Base-by-base conservation (phyloP, 2,797 vertebrate genomes). In the Pempheris klunzingeri region DNA sequence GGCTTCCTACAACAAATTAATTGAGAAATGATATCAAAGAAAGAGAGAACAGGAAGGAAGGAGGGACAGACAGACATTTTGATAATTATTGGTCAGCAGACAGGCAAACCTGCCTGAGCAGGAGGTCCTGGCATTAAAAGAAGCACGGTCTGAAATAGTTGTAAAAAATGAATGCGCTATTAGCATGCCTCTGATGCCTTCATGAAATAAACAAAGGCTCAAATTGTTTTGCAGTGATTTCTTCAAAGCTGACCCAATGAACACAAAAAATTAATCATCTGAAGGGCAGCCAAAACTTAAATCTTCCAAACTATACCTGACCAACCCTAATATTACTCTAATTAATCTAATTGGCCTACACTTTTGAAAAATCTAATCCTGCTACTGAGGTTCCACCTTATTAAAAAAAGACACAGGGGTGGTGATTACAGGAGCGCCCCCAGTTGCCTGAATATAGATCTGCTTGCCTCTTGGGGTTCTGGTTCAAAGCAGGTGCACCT, bases 401-500 rank as follows among this genome's bases (percentile, higher is more conserved):
- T 61, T 72, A 65, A 59, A 71, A n/a, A 55, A 49, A 72, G 78
- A 58, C 63, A 14, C 57, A 49, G 28, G 57, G 65, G 36, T 80
- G 72, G 60, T 78, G 80, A 86, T 82, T 69, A 79, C 46, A 78
- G 36, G 58, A 70, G 57, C 6, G 2, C 59, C 60, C 70, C 61
- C 18, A 64, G 61, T 73, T 77, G 53, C 70, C 80, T 67, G 74
- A 77, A 18, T 63, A 59, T 71, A 63, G 62, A 70, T 72, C 71
- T 71, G 73, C 77, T 68, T 70, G 70, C 46, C 78, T 82, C 72
- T 41, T 34, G 32, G 74, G 76, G 47, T 39, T 62, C 47, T 55
- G 54, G 77, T 87, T 90, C 65, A 86, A 83, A 88, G 72, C 60
- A 52, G 67, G 47, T 69, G 53, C 60, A 82, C 73, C 64, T 60